phyloP scores from a whole-genome alignment of 2,113 vertebrate genomes.

The Pleuronectes platessa region DNA sequence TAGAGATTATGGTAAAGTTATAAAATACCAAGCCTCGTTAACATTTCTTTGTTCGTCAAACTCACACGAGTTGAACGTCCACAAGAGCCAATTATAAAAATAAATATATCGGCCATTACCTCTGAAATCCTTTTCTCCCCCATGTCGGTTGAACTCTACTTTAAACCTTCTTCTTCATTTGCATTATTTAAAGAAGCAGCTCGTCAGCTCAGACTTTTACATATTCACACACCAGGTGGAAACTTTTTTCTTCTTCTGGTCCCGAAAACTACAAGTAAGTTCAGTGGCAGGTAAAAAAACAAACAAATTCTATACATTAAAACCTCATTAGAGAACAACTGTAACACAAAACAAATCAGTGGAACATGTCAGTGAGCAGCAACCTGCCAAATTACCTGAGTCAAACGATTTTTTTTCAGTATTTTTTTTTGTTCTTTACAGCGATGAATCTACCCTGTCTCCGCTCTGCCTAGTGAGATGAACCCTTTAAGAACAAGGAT shows the following conservation, averaged over 20 bases:
- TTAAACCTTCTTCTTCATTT: too few species aligned
- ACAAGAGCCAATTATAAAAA: too few species aligned
- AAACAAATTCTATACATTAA: slow-evolving; percentile 2
- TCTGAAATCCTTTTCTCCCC: too few species aligned
- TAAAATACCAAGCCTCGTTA: neutral
- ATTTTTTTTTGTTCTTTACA: slow-evolving; percentile 4
- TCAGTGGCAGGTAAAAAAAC: neutral
- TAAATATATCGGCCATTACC: too few species aligned
- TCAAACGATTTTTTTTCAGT: slow-evolving; percentile 5
- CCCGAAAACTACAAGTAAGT: neutral
- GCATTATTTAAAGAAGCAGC: too few species aligned
- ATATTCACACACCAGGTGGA: neutral
- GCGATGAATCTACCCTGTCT: neutral
- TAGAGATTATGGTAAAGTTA: neutral
- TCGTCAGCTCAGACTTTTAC: neutral
- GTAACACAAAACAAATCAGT: neutral
- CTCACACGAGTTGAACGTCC: too few species aligned
- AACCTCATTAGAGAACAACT: slow-evolving; percentile 13
- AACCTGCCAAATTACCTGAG: slow-evolving; percentile 37
- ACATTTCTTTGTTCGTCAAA: too few species aligned
- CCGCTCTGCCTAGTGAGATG: slow-evolving; percentile 15
- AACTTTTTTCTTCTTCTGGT: neutral
- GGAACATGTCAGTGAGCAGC: slow-evolving; percentile 34
- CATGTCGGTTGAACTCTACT: too few species aligned
- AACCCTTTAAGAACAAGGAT: neutral